Base-by-base conservation (phyloP, 2,113 vertebrate genomes). In the Aldabrachelys gigantea region DNA sequence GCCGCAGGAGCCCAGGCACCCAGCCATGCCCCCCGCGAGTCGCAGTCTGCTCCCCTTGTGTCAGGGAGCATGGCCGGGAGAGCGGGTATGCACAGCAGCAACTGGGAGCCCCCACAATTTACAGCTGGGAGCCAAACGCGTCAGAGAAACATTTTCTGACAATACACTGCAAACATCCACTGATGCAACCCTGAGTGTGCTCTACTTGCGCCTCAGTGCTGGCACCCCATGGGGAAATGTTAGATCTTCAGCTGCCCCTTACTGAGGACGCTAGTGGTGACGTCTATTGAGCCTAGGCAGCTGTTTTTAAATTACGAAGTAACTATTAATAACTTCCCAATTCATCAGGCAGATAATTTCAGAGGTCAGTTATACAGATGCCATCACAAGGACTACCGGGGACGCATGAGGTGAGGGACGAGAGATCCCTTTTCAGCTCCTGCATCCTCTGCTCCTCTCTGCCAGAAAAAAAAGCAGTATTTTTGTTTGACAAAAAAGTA, bases 401-500 rank as follows among this genome's bases (percentile, higher is more conserved):
- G 65, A 21, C 65, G n/a, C 35, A 21, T 8, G 65, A 21, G 65
- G 65, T 5, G 65, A n/a, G 35, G 35, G 35, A 69, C 5, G 8
- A 38, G 17, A 7, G 47, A 6, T 41, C 8, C 3, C 17, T 14
- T 3, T 9, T 1, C 16, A 14, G 8, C 14, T 2, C 11, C 41
- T 10, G 4, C 5, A 69, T 21, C 11, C 59, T 79, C 22, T 0
- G 29, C 12, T 29, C 31, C 7, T 10, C 50, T 24, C 1, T 17
- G 4, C 47, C 62, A 14, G 7, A 1, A 19, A 75, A 50, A 65
- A 31, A 38, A 38, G 4, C 19, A 38, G 62, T n/a, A 4, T 65
- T 69, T 16, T 35, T 69, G 7, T 72, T 38, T 72, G 17, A 72
- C 17, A 72, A n/a, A 65, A 65, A 17, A 38, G 38, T 72, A 22